These are phyloP conservation scores for Lydus trimaculatus DNA, from an alignment of 2,888 invertebrate genomes.

Conservation along the genomic window DNA sequence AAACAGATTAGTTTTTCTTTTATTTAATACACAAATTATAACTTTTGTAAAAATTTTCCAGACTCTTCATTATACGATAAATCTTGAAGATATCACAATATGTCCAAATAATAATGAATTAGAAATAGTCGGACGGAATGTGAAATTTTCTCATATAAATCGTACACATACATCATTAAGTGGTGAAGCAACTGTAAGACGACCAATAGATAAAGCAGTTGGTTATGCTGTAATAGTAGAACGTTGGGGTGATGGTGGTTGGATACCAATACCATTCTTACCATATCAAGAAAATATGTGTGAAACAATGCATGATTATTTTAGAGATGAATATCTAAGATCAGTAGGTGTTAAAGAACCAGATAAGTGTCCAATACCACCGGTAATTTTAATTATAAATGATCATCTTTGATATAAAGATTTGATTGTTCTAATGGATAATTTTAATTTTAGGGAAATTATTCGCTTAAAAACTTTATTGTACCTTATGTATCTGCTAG, in stretches of 20 bases:
- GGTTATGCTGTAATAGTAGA: constrained; percentile 3
- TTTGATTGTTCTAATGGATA: too few relatives aligned
- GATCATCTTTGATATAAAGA: too few relatives aligned
- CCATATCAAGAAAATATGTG: constrained; percentile 13
- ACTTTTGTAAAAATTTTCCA: neutral
- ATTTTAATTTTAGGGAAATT: constrained; percentile 29
- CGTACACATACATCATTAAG: constrained; percentile 16
- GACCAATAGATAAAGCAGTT: constrained; percentile 17
- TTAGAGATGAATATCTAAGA: neutral
- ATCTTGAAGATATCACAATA: neutral
- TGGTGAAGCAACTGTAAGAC: neutral
- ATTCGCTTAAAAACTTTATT: constrained; percentile 45
- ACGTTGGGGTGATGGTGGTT: constrained; percentile 15
- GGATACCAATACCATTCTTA: constrained; percentile 16
- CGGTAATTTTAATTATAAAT: constrained; percentile 18
- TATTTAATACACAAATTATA: too few relatives aligned
- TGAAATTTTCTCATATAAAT: constrained; percentile 9
- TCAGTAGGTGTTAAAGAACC: constrained; percentile 27
- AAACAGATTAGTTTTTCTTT: too few relatives aligned
- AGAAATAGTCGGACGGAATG: constrained; percentile 12
- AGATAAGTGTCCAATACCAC: constrained; percentile 35
- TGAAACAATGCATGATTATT: neutral
- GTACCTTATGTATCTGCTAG: constrained; percentile 4
- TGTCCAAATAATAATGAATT: constrained; percentile 16
- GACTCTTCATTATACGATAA: neutral